Percentiles rank a stretch among this genome's conserved stretches.
These are phyloP conservation scores for Phrynocephalus vlangalii DNA, from an alignment of 2,797 vertebrate genomes.

Conservation along the genomic window DNA sequence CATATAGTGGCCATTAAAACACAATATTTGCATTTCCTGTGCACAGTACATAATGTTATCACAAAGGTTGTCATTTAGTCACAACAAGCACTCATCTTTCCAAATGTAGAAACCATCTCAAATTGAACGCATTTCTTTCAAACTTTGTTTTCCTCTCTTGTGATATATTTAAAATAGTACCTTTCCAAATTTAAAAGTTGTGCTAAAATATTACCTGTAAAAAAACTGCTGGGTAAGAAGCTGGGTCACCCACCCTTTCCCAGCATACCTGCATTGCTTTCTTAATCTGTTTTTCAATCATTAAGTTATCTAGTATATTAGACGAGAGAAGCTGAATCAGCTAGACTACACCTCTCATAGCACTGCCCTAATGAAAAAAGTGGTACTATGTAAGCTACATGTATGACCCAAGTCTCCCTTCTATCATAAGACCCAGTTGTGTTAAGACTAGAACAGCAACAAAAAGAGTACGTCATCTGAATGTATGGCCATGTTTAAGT, in stretches of 20 bases:
- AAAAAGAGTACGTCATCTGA: background rate
- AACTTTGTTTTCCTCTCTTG: background rate
- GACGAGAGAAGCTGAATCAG: background rate
- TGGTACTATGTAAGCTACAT: background rate
- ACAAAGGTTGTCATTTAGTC: slow-evolving; percentile 11
- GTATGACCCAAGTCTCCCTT: background rate
- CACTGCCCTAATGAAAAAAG: background rate
- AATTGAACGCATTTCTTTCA: background rate
- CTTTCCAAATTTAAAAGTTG: background rate
- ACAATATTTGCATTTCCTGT: slow-evolving; percentile 54
- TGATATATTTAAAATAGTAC: background rate
- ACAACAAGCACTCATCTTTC: background rate
- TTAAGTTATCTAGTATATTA: background rate
- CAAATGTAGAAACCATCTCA: background rate
- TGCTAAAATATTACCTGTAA: background rate
- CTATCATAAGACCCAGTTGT: background rate
- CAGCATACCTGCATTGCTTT: background rate
- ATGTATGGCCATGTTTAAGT: background rate
- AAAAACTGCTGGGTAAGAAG: background rate
- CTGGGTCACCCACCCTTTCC: background rate
- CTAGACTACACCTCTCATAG: background rate
- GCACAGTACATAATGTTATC: slow-evolving; percentile 22
- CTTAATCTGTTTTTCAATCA: background rate
- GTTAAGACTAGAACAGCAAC: background rate
- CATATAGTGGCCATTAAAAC: slow-evolving; percentile 47